Percentiles rank a stretch among this genome's conserved stretches.
phyloP scores from a whole-genome alignment of 2,888 invertebrate genomes.

The Nomada hirtipes region DNA sequence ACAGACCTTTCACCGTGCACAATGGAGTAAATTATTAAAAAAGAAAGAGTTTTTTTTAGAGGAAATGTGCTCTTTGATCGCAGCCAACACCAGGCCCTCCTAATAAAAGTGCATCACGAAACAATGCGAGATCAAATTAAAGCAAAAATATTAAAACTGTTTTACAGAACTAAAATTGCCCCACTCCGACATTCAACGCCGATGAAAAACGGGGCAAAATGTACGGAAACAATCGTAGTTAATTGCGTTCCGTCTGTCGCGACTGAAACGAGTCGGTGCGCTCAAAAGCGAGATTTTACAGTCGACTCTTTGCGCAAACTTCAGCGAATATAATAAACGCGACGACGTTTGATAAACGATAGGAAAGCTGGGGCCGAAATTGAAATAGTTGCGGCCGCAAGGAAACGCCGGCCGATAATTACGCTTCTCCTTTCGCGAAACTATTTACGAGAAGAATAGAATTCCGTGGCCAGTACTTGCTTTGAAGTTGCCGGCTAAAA shows the following conservation, averaged over 20 bases:
- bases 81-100: no score
- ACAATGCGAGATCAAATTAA: no score
- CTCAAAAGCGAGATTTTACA: neutral
- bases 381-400: constrained; percentile 2
- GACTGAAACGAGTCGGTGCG: neutral
- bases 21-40: no score
- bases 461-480: constrained; percentile 18
- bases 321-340: neutral
- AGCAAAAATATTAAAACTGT: no score
- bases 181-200: neutral
- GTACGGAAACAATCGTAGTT: neutral
- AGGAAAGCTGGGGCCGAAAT: neutral
- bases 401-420: constrained; percentile 35
- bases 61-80: no score
- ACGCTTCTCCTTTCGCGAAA: constrained; percentile 28
- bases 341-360: neutral
- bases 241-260: constrained; percentile 1
- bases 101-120: no score
- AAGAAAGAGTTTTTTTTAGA: no score
- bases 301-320: neutral
- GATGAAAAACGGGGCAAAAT: neutral
- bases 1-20: no score
- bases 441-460: constrained; percentile 44
- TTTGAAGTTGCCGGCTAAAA: constrained; percentile 25
- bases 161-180: no score